Conservation (phyloP, 2,797 vertebrate species). For the Momotus momota region DNA sequence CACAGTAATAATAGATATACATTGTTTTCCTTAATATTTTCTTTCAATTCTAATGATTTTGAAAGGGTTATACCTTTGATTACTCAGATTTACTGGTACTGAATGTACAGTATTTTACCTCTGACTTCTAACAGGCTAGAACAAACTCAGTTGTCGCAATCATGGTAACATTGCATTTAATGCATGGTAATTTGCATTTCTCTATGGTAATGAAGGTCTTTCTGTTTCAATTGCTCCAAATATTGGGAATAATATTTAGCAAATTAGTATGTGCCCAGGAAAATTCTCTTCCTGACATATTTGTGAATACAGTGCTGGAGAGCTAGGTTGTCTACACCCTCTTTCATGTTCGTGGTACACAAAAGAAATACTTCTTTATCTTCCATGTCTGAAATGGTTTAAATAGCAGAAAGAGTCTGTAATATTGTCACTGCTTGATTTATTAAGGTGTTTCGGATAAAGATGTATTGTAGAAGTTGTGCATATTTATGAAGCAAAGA, state of each 20-base stretch:
- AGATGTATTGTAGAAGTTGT: neutral
- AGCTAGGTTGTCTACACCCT: neutral
- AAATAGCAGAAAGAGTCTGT: neutral
- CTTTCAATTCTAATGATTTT: conserved; percentile 70
- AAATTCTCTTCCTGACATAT: neutral
- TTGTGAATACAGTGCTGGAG: neutral
- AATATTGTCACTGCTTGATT: neutral
- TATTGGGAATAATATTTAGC: neutral
- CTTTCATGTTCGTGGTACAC: neutral
- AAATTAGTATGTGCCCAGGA: neutral
- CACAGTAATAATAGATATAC: conserved; percentile 73
- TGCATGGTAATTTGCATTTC: conserved; percentile 60
- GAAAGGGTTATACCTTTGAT: conserved; percentile 66
- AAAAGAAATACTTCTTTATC: neutral
- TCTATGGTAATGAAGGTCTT: neutral
- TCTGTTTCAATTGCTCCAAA: neutral
- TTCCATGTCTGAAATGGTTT: neutral
- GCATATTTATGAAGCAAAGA: conserved; percentile 14
- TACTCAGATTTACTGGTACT: conserved; percentile 69
- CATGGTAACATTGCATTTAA: neutral
- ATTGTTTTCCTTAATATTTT: conserved; percentile 58
- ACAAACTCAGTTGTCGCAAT: neutral
- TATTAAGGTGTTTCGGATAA: neutral
- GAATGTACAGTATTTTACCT: conserved; percentile 52
- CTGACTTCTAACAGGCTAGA: conserved; percentile 19